These are phyloP conservation scores for Sialia sialis DNA, from an alignment of 2,113 vertebrate genomes.

Conservation along the genomic window DNA sequence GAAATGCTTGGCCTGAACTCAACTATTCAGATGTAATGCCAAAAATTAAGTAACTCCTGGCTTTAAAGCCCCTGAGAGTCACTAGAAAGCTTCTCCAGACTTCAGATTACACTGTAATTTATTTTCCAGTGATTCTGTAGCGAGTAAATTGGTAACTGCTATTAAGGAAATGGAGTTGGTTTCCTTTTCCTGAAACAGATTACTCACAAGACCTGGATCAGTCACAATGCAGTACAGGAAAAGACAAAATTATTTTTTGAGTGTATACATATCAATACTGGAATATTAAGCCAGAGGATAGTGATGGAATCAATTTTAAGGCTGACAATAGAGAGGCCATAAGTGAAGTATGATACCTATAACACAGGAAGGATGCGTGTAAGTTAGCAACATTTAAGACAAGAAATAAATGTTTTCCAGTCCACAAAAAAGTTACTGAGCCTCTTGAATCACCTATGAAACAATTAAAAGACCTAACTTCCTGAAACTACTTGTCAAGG, in stretches of 20 bases:
- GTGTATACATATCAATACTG: not conserved
- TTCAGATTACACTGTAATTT: not conserved
- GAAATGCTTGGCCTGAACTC: not conserved
- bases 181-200: not conserved
- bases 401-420: not conserved
- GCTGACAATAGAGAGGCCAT: not conserved
- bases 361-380: not conserved
- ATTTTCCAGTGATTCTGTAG: not conserved
- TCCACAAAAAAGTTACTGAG: not conserved
- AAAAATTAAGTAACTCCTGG: constrained; percentile 16
- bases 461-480: not conserved
- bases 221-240: not conserved
- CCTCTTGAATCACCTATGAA: not conserved
- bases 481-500: not conserved
- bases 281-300: not conserved
- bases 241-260: not conserved
- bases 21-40: not conserved
- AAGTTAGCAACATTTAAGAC: not conserved
- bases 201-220: not conserved
- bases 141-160: not conserved
- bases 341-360: not conserved
- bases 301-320: not conserved
- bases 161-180: not conserved
- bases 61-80: not conserved
- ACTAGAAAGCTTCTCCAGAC: not conserved